phyloP scores from a whole-genome alignment of 2,797 vertebrate genomes.

The Rhabdomys pumilio region DNA sequence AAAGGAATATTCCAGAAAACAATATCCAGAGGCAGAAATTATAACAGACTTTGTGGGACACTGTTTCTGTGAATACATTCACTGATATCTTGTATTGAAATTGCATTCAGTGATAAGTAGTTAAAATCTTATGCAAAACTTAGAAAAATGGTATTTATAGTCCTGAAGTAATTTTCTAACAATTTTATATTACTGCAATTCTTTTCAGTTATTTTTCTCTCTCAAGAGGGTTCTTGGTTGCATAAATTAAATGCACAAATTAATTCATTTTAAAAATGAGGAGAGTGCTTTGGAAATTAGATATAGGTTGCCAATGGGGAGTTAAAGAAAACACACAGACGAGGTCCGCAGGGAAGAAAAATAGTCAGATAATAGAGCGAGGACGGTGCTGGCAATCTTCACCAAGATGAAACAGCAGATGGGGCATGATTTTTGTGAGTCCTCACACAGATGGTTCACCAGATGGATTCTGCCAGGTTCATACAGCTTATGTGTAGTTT shows the following conservation, averaged over 20 bases:
- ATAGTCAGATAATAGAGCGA: conserved; percentile 80
- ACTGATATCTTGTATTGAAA: background rate
- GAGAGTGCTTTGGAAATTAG: conserved; percentile 73
- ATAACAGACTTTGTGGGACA: background rate
- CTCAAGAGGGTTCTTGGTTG: conserved; percentile 51
- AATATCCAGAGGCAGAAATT: background rate
- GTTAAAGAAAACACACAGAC: conserved; percentile 73
- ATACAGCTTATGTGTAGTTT: conserved; percentile 86
- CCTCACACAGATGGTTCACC: conserved; percentile 88
- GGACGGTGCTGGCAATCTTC: conserved; percentile 83
- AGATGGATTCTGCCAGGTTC: conserved; percentile 89
- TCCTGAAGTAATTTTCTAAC: conserved; percentile 11
- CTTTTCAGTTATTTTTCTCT: conserved; percentile 59
- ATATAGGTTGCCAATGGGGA: conserved; percentile 73
- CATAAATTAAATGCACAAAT: conserved; percentile 77
- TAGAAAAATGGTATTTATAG: conserved; percentile 21
- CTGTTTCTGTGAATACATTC: background rate
- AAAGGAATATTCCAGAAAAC: background rate
- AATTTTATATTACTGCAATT: conserved; percentile 45
- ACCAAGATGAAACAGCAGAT: conserved; percentile 87
- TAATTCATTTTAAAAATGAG: conserved; percentile 75
- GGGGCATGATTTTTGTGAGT: conserved; percentile 85
- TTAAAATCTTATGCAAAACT: conserved; percentile 16
- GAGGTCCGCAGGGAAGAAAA: conserved; percentile 71
- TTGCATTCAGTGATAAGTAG: background rate